phyloP scores from a whole-genome alignment of 2,113 vertebrate species.

The Pyrgilauda ruficollis region DNA sequence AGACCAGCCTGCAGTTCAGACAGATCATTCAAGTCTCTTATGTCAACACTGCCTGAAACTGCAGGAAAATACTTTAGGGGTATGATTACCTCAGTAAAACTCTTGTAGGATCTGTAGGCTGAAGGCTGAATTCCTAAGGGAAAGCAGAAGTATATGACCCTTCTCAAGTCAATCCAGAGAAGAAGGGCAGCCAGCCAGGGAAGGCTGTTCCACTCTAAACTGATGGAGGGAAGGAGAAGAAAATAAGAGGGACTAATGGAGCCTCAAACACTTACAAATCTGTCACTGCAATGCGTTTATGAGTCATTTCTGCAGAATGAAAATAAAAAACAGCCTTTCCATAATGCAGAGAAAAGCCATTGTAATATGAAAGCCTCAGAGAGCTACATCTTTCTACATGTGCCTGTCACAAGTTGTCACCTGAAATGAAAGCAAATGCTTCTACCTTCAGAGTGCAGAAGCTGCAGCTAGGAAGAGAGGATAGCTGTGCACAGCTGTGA shows the following conservation, averaged over 20 bases:
- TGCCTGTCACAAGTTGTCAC: neutral
- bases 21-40: neutral
- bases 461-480: neutral
- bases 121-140: neutral
- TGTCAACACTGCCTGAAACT: neutral
- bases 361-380: neutral
- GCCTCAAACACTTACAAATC: neutral
- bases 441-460: neutral
- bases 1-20: neutral
- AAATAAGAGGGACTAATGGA: neutral
- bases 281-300: neutral
- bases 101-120: neutral
- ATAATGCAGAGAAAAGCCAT: neutral
- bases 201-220: neutral
- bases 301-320: neutral
- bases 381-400: neutral
- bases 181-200: neutral
- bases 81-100: neutral
- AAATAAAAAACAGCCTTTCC: neutral
- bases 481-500: neutral
- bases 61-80: neutral
- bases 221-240: neutral
- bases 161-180: neutral
- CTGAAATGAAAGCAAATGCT: neutral
- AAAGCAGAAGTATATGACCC: neutral